Evolutionary conservation across 2,797 vertebrate genomes (phyloP).

Genomic region (Molossus alvarezi): DNA sequence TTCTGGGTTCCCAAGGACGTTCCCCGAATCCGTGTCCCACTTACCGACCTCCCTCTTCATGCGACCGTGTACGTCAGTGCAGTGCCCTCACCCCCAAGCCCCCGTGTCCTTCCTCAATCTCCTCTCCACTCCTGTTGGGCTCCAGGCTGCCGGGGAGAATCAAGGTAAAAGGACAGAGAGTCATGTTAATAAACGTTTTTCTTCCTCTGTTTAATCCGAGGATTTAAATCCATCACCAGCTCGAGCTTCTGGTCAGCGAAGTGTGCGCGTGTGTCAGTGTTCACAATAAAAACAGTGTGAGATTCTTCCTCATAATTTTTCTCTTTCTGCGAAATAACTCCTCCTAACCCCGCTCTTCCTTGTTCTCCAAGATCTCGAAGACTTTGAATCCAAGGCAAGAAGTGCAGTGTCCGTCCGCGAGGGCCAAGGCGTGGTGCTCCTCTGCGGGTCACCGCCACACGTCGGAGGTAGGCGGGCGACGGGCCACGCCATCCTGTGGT

Average conservation of each 20-base stretch:
- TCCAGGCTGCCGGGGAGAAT: background rate
- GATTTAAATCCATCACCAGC: background rate
- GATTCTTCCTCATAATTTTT: background rate
- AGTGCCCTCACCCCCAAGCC: background rate
- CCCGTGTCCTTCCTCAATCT: background rate
- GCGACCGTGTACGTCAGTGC: too few species aligned
- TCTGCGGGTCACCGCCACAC: constrained; percentile 88
- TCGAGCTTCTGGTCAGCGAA: background rate
- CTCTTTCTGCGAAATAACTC: background rate
- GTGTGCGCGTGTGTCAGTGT: background rate
- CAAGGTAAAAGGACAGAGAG: background rate
- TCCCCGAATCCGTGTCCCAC: background rate
- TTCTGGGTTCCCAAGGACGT: background rate
- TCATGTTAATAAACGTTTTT: background rate
- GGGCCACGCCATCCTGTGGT: rapidly evolving
- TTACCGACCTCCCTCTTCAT: background rate
- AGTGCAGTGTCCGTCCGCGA: constrained; percentile 89
- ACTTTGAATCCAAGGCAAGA: constrained; percentile 87
- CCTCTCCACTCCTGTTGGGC: background rate
- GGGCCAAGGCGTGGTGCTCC: constrained; percentile 91
- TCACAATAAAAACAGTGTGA: background rate
- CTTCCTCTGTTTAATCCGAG: background rate
- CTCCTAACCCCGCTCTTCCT: background rate
- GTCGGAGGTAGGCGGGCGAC: constrained; percentile 85
- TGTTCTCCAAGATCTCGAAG: constrained; percentile 88